A percentile compares a stretch with the other conserved stretches of the same genome.
These are phyloP conservation scores for Zaprionus kolodkinae DNA, from an alignment of 1,140 invertebrate species.

Conservation along the genomic window DNA sequence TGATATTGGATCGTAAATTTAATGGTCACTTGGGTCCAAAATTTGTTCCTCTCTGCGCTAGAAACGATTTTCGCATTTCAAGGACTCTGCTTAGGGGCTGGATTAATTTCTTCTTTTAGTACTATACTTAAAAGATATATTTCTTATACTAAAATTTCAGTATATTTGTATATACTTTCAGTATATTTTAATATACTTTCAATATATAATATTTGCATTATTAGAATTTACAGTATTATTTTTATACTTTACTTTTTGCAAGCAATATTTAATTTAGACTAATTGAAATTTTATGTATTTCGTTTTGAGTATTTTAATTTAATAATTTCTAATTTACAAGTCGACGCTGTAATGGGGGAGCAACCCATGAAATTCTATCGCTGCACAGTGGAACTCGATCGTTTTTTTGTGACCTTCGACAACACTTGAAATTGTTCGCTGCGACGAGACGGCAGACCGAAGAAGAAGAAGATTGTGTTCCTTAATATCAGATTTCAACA, in stretches of 20 bases:
- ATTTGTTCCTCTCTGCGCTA: conserved; percentile 49
- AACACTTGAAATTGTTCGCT: conserved; percentile 51
- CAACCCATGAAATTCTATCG: not conserved
- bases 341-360: not conserved
- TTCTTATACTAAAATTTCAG: not conserved
- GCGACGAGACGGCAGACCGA: conserved; percentile 10
- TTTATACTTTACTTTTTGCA: too few species aligned
- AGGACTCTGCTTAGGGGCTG: not conserved
- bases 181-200: not conserved
- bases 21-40: conserved; percentile 60
- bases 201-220: not conserved
- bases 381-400: conserved; percentile 18
- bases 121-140: too few species aligned
- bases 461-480: conserved; percentile 44
- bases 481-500: conserved; percentile 56
- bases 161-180: not conserved
- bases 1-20: conserved; percentile 45
- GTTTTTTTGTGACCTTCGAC: conserved; percentile 12
- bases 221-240: not conserved
- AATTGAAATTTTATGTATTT: conserved; percentile 6
- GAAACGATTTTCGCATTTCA: conserved; percentile 13
- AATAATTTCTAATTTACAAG: conserved; percentile 13
- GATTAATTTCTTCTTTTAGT: not conserved
- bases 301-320: not conserved
- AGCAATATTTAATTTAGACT: too few species aligned